These are phyloP conservation scores for Scotopteryx bipunctaria DNA, from an alignment of 2,888 invertebrate genomes.

Conservation along the genomic window DNA sequence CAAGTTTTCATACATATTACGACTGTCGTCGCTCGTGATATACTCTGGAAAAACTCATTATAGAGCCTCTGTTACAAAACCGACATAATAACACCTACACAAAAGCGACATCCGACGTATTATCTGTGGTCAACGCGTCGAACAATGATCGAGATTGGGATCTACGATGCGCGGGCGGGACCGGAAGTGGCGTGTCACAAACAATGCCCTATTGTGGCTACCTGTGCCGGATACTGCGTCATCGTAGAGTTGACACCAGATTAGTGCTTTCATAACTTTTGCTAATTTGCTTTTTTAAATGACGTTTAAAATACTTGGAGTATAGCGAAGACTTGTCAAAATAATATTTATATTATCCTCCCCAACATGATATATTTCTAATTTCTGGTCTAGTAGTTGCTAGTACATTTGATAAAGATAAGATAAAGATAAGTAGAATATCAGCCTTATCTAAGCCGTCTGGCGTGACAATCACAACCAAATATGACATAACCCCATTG, in stretches of 20 bases:
- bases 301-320: too few relatives aligned
- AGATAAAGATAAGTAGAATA: too few relatives aligned
- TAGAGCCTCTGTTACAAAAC: background rate
- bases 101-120: conserved; percentile 25
- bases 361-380: too few relatives aligned
- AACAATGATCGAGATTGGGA: conserved; percentile 37
- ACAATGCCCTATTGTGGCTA: conserved; percentile 77
- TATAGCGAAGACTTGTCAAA: too few relatives aligned
- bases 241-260: conserved; percentile 29
- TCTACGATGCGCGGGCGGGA: conserved; percentile 50
- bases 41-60: too few relatives aligned
- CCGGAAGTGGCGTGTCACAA: conserved; percentile 65
- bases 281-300: too few relatives aligned
- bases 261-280: background rate
- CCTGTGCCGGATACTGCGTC: conserved; percentile 48
- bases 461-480: conserved; percentile 1
- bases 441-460: too few relatives aligned
- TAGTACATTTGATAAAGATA: too few relatives aligned
- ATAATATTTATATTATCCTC: too few relatives aligned
- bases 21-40: too few relatives aligned
- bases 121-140: conserved; percentile 30
- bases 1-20: too few relatives aligned
- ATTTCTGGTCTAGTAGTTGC: too few relatives aligned
- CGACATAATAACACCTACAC: conserved; percentile 1
- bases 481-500: conserved; percentile 17